A percentile compares a stretch with the other conserved stretches of the same genome.
Evolutionary conservation across 1,140 invertebrate genomes (phyloP).

Genomic region (Apis dorsata): DNA sequence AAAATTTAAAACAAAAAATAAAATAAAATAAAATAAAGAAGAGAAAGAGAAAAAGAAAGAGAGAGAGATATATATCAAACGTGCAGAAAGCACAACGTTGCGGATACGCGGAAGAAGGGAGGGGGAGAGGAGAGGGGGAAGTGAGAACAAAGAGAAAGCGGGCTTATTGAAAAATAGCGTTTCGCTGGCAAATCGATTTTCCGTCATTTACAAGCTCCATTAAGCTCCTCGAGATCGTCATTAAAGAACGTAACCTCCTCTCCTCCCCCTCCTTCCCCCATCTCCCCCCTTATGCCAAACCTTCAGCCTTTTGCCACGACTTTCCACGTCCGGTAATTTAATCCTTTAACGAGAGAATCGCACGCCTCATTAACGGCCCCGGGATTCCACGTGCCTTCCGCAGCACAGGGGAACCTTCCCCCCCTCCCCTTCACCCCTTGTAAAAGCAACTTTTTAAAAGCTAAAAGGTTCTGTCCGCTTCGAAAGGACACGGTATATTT

Average conservation of each 20-base stretch:
- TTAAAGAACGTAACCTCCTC: slow-evolving; percentile 35
- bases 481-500: too few species aligned
- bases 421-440: not conserved
- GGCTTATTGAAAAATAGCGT: slow-evolving; percentile 22
- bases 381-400: slow-evolving; percentile 43
- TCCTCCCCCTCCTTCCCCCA: not conserved
- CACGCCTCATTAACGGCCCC: slow-evolving; percentile 68
- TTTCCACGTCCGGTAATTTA: slow-evolving; percentile 65
- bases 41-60: too few species aligned
- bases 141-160: not conserved
- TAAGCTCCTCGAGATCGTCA: slow-evolving; percentile 47
- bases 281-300: slow-evolving; percentile 19
- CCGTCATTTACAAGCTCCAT: slow-evolving; percentile 29
- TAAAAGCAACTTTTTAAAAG: not conserved
- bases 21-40: too few species aligned
- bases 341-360: slow-evolving; percentile 72
- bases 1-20: slow-evolving; percentile 6
- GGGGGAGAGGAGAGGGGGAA: too few species aligned
- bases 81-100: not conserved
- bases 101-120: too few species aligned
- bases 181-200: slow-evolving; percentile 30
- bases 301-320: slow-evolving; percentile 52
- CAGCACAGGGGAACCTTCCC: not conserved
- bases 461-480: too few species aligned
- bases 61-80: not conserved